Evolutionary conservation across 2,888 invertebrate genomes (phyloP).

Genomic region (Scaptomyza tumidula): DNA sequence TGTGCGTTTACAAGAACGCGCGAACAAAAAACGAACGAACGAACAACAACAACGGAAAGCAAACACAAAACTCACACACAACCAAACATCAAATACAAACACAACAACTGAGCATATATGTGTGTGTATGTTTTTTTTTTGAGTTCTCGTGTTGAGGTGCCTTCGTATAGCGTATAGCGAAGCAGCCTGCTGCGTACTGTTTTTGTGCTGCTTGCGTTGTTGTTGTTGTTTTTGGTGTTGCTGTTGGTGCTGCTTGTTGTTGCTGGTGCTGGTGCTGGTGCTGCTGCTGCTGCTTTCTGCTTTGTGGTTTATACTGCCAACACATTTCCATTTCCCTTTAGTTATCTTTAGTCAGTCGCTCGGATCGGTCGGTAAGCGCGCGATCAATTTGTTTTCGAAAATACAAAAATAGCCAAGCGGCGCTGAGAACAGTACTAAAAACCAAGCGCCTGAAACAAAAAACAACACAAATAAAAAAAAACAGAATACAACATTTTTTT

Average conservation of each 20-base stretch:
- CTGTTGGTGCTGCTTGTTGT: conserved; percentile 47
- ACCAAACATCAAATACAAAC: conserved; percentile 19
- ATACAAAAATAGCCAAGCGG: conserved; percentile 27
- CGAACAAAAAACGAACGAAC: conserved; percentile 11
- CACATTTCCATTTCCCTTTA: conserved; percentile 82
- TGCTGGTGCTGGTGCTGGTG: conserved; percentile 50
- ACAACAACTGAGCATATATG: conserved; percentile 22
- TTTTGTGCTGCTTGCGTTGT: conserved; percentile 40
- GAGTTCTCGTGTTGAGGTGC: conserved; percentile 42
- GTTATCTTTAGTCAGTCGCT: conserved; percentile 84
- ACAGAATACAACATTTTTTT: conserved; percentile 22
- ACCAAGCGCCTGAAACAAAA: conserved; percentile 12
- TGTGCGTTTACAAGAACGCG: conserved; percentile 58
- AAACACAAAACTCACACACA: conserved; percentile 44
- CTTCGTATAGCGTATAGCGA: conserved; percentile 29
- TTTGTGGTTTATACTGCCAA: conserved; percentile 78
- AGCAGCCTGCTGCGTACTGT: conserved; percentile 50
- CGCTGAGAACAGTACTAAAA: conserved; percentile 22
- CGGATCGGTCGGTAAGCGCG: conserved; percentile 69
- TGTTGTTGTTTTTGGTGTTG: conserved; percentile 41
- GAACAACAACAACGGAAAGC: conserved; percentile 36
- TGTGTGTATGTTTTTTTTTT: conserved; percentile 7
- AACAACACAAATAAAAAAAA: conserved; percentile 4
- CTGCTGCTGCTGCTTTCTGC: conserved; percentile 55
- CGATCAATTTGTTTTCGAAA: conserved; percentile 52